These are phyloP conservation scores for Platycercus adscitus DNA, from an alignment of 2,113 vertebrate genomes.

Conservation along the genomic window DNA sequence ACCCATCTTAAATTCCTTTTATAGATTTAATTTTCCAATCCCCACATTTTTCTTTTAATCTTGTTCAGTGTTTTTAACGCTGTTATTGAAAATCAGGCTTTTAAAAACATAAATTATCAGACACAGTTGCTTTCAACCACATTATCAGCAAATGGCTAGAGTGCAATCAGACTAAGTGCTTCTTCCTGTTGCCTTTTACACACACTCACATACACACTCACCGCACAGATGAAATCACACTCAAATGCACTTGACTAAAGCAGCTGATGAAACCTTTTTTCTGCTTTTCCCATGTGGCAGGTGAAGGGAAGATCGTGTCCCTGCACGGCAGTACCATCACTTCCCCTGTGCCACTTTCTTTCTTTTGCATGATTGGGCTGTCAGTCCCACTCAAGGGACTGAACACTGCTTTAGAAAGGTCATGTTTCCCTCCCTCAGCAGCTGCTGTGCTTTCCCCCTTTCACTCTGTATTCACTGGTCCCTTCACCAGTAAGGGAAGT, in stretches of 20 bases:
- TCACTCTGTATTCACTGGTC: background rate
- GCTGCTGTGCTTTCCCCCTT: background rate
- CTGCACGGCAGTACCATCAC: background rate
- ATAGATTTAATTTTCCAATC: conserved; percentile 21
- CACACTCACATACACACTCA: background rate
- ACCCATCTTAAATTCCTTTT: background rate
- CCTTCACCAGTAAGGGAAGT: background rate
- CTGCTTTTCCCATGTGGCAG: background rate
- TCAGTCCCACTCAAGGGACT: background rate
- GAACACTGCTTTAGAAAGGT: background rate
- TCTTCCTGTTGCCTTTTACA: conserved; percentile 41
- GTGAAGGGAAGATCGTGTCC: background rate
- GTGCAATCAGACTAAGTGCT: conserved; percentile 60
- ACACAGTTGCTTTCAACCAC: conserved; percentile 33
- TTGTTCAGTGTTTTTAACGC: conserved; percentile 30
- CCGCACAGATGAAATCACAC: background rate
- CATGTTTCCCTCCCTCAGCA: background rate
- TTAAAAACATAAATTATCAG: conserved; percentile 46
- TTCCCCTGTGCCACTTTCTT: background rate
- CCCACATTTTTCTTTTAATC: background rate
- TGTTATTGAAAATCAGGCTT: conserved; percentile 33
- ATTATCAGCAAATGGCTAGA: conserved; percentile 38
- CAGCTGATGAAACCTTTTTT: conserved; percentile 3
- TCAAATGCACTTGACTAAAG: background rate
- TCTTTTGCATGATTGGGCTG: background rate